These are phyloP conservation scores for Holcopasites calliopsidis DNA, from an alignment of 1,140 invertebrate genomes.

Conservation along the genomic window DNA sequence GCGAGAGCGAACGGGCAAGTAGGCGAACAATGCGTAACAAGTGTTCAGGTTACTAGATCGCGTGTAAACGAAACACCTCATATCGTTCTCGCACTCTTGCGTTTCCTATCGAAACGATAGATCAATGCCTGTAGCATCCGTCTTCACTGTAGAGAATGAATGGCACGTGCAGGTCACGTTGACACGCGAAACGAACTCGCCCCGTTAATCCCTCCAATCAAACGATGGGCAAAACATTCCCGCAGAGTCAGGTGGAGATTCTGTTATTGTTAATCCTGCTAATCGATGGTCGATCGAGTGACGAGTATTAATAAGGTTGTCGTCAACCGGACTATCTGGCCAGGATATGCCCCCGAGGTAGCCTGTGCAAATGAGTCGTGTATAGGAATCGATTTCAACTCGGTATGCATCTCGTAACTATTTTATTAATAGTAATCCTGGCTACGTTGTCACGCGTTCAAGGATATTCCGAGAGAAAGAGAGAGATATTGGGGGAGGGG, in stretches of 20 bases:
- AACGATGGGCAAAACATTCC: too few relatives aligned
- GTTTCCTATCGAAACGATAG: too few relatives aligned
- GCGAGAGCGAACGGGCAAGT: not conserved
- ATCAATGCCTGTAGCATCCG: too few relatives aligned
- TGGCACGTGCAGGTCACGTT: too few relatives aligned
- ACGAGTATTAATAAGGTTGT: not conserved
- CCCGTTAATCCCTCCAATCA: too few relatives aligned
- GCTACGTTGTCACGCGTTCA: constrained; percentile 33
- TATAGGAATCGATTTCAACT: constrained; percentile 53
- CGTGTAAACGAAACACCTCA: constrained; percentile 18
- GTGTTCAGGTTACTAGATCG: not conserved
- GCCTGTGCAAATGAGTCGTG: not conserved
- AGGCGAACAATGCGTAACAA: not conserved
- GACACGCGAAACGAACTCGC: too few relatives aligned
- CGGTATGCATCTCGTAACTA: constrained; percentile 48
- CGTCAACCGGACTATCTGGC: not conserved
- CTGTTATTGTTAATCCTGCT: too few relatives aligned
- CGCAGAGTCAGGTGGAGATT: too few relatives aligned
- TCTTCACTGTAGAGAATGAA: too few relatives aligned
- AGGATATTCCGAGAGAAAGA: constrained; percentile 49
- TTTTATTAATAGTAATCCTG: constrained; percentile 64
- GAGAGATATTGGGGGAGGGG: too few relatives aligned
- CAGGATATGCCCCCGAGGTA: not conserved
- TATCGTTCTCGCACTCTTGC: too few relatives aligned
- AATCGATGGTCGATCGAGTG: not conserved